These are phyloP conservation scores for Promerops cafer DNA, from an alignment of 2,113 vertebrate genomes.

Conservation along the genomic window DNA sequence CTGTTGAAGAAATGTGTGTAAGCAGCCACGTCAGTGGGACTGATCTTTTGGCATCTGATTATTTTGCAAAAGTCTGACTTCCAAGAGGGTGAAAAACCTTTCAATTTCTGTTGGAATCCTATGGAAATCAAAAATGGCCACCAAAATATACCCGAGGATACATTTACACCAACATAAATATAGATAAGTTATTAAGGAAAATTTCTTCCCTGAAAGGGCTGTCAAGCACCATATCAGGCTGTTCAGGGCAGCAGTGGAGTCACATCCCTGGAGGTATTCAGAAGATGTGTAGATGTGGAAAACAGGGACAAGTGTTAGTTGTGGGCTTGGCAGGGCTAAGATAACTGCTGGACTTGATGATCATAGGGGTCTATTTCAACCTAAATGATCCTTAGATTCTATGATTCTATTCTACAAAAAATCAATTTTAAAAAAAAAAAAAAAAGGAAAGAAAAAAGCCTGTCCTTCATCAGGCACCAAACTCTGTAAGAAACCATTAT, in stretches of 20 bases:
- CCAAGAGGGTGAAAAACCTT: not conserved
- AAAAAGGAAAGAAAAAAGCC: rapidly evolving
- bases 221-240: not conserved
- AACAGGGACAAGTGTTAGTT: rapidly evolving
- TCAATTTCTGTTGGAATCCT: not conserved
- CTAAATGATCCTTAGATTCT: not conserved
- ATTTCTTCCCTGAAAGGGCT: not conserved
- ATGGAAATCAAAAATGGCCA: not conserved
- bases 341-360: rapidly evolving
- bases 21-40: not conserved
- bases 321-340: not conserved
- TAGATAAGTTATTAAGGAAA: not conserved
- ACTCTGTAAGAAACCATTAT: not conserved
- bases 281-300: not conserved
- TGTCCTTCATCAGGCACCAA: not conserved
- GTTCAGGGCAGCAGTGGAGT: not conserved
- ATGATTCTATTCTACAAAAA: not conserved
- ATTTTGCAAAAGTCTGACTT: not conserved
- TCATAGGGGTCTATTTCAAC: not conserved
- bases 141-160: not conserved
- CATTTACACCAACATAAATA: not conserved
- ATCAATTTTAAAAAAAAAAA: no score
- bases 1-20: not conserved
- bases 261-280: not conserved
- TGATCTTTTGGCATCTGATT: not conserved